Base-by-base conservation (phyloP, 1,140 invertebrate species). In the Holcopasites calliopsidis region DNA sequence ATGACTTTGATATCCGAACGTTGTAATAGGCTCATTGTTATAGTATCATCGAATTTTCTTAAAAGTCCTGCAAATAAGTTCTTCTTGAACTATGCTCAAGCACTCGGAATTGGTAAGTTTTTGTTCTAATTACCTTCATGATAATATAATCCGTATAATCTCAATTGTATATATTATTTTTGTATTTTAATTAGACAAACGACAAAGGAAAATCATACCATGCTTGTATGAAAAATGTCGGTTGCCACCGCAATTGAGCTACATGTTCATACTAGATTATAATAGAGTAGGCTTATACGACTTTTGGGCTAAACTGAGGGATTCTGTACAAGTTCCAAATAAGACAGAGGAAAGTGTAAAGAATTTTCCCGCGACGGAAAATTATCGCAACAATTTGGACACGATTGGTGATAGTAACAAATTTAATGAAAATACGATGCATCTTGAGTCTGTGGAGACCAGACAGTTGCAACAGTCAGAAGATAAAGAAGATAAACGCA, bases 81-180 rank as follows among this genome's bases (percentile, higher is more conserved):
- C 89, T 94, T 95, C 77, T 90, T 95, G 1, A 94, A 94, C 72
- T 95, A 94, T 86, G 95, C 95, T 31, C 95, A 96, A 88, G 95
- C 95, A 8, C 88, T 95, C 75, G 94, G 94, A 81, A 95, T 97
- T 69, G 94, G 95, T 95, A 90, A 91, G 90, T 70, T 54, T 10
- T 31, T 38, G 52, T 52, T 35, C 50, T n/a, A 50, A 44, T 13
- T 44, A 40, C 38, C 7, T 31, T 60, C 64, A 57, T n/a, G 47
- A 33, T 21, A 60, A 33, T 16, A 3, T 23, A 23, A 31, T 64
- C 55, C 13, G 3, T 49, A 13, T 21, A 40, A 11, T n/a, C 55
- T 11, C 13, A 65, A 61, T 65, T n/a, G 61, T 6, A 35, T 10
- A 57, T 38, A 38, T 0, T 42, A 11, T 44, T 60, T 33, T 33